These are phyloP conservation scores for Pangasius djambal DNA, from an alignment of 2,797 vertebrate genomes.

Conservation along the genomic window DNA sequence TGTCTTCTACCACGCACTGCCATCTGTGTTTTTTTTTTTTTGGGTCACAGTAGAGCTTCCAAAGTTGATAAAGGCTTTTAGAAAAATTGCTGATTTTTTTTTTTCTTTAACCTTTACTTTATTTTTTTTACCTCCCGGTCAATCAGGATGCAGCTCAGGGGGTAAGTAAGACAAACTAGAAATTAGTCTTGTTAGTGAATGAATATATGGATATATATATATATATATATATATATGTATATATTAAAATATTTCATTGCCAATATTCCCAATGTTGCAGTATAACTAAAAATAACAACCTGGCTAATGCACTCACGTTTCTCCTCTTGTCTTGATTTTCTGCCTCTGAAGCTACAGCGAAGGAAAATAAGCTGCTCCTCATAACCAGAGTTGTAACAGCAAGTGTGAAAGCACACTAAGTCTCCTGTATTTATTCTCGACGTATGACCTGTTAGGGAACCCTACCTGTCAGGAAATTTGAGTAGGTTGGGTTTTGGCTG, in stretches of 20 bases:
- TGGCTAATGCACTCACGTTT: neutral
- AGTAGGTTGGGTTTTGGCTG: conserved; percentile 67
- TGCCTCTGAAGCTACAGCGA: neutral
- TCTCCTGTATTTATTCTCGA: neutral
- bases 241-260: neutral
- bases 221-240: no score
- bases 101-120: neutral
- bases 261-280: neutral
- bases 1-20: no score
- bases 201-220: neutral
- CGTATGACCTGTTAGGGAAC: neutral
- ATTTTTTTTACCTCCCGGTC: neutral
- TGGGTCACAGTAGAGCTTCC: no score
- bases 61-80: no score
- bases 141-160: neutral
- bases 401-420: neutral
- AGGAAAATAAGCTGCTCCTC: neutral
- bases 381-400: neutral
- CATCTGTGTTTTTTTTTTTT: no score
- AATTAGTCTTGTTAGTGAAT: neutral
- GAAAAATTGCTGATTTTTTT: no score
- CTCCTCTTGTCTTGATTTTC: neutral
- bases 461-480: conserved; percentile 70
- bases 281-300: neutral
- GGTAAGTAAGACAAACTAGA: neutral